Percentiles rank a stretch among this genome's conserved stretches.
Conservation (phyloP, 2,888 invertebrate species). For the Odontocolon sp. region DNA sequence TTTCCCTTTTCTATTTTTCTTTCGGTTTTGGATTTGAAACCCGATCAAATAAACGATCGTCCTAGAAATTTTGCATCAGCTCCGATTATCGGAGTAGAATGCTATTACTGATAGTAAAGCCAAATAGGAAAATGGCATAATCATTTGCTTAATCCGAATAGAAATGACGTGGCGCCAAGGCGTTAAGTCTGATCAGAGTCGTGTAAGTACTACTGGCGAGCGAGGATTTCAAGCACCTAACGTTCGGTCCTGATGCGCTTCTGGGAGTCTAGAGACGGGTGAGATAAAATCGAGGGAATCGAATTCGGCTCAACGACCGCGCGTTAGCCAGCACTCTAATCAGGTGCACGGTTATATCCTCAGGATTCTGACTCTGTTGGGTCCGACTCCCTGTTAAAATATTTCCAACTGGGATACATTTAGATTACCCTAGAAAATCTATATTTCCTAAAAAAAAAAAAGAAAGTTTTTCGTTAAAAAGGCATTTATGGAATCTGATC, state of each 20-base stretch:
- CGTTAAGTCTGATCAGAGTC: slow-evolving; percentile 36
- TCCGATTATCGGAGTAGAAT: too few species aligned
- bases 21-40: too few species aligned
- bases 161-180: slow-evolving; percentile 30
- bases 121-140: slow-evolving; percentile 24
- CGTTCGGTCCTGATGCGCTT: slow-evolving; percentile 19
- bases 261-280: slow-evolving; percentile 51
- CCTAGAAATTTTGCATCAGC: too few species aligned
- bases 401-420: background rate
- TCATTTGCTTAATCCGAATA: slow-evolving; percentile 39
- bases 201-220: slow-evolving; percentile 26
- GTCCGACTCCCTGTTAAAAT: background rate
- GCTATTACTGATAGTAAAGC: background rate
- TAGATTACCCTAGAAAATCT: background rate
- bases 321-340: slow-evolving; percentile 19
- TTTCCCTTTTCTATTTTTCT: too few species aligned
- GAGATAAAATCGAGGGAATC: slow-evolving; percentile 63
- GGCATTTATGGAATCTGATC: too few species aligned
- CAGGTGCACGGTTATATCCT: background rate
- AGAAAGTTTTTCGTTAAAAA: too few species aligned
- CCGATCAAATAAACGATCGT: too few species aligned
- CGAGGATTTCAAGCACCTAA: background rate
- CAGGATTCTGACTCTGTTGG: background rate
- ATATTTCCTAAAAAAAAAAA: background rate
- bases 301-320: slow-evolving; percentile 33